These are phyloP conservation scores for Schmidtea mediterranea DNA, from an alignment of 1,140 invertebrate genomes.

Conservation along the genomic window DNA sequence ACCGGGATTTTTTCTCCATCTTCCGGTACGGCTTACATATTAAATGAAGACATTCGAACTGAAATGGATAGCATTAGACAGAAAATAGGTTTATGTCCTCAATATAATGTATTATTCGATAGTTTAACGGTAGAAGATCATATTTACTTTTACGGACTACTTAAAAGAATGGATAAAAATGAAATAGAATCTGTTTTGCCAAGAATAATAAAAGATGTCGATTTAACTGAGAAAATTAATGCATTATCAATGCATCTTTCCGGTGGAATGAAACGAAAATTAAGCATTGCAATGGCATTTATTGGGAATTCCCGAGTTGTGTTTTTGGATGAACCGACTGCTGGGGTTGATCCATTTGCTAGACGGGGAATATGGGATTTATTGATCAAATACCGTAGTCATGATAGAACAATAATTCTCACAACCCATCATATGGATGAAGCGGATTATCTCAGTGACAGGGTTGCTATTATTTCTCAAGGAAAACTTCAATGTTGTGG, in stretches of 20 bases:
- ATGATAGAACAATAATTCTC: conserved; percentile 38
- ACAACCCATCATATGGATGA: conserved; percentile 42
- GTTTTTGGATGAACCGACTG: conserved; percentile 23
- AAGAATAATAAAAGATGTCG: conserved; percentile 29
- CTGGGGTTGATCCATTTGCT: conserved; percentile 63
- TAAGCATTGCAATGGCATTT: conserved; percentile 30
- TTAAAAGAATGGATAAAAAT: conserved; percentile 38
- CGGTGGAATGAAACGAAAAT: conserved; percentile 31
- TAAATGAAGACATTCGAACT: conserved; percentile 36
- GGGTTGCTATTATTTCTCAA: conserved; percentile 40
- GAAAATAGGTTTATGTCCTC: conserved; percentile 60
- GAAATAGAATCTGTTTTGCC: conserved; percentile 28
- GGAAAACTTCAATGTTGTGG: conserved; percentile 37
- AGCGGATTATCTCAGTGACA: conserved; percentile 38
- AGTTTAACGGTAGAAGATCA: conserved; percentile 68
- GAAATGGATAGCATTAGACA: conserved; percentile 33
- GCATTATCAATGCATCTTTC: conserved; percentile 38
- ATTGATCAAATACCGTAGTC: conserved; percentile 16
- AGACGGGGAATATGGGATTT: conserved; percentile 57
- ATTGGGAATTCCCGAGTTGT: conserved; percentile 28
- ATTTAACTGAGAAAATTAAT: conserved; percentile 34
- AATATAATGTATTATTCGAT: conserved; percentile 73
- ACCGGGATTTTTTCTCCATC: conserved; percentile 42
- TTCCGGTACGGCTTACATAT: conserved; percentile 38
- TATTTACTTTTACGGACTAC: conserved; percentile 48